Base-by-base conservation (phyloP, 2,797 vertebrate genomes). In the Discoglossus pictus region DNA sequence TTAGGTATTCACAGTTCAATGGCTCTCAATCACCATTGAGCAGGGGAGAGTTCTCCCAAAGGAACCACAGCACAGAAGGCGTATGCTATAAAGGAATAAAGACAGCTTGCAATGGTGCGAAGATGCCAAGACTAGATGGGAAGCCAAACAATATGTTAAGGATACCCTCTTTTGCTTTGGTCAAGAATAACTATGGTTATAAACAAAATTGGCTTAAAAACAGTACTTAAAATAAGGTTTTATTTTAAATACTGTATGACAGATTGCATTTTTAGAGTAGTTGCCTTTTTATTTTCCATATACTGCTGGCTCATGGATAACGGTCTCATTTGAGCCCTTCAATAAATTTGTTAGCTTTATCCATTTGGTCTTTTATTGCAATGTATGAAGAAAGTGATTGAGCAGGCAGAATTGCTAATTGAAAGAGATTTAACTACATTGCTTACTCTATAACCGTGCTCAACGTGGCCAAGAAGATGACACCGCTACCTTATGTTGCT, bases 341-440 rank as follows among this genome's bases (percentile, higher is more conserved):
- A 55, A 70, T 70, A 70, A 70, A 70, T 62, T 62, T 70, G 34
- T 56, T 70, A 55, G 35, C 59, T 42, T 44, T 39, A 67, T 59
- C 44, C 65, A 59, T 67, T 67, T 67, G 54, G 59, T 61, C 18
- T 54, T 68, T 70, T 70, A 70, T 70, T 70, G 38, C 67, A 39
- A 34, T 31, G 59, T 56, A 23, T 27, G 40, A 61, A 52, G 50
- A 70, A 70, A 62, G 51, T 56, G 59, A 70, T 42, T 40, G 67
- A 70, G 60, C 67, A 62, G 53, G 67, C 67, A 70, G 67, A 70
- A 70, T 62, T 70, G 67, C 51, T 70, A 70, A 70, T 70, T 70
- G 67, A 61, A 63, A 70, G 61, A 70, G 51, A 70, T 62, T 62
- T 55, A 62, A 43, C 51, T 61, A 16, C 48, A 36, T 21, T 54